phyloP scores from a whole-genome alignment of 2,797 vertebrate species.

The Dryobates pubescens region DNA sequence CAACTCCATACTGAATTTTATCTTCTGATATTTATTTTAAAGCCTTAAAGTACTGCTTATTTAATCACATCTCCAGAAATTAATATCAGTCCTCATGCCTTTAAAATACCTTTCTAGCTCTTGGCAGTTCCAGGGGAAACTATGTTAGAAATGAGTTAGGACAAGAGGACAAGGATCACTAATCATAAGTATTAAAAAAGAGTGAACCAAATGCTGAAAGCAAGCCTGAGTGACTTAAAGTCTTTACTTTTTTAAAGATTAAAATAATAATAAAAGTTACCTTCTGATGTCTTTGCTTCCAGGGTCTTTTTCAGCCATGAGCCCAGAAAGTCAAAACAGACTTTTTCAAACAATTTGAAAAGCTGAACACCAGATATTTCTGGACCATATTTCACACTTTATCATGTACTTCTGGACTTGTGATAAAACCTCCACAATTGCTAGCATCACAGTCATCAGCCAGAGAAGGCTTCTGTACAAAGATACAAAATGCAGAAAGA shows the following conservation, averaged over 20 bases:
- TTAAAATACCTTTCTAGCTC: not conserved
- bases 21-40: not conserved
- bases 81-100: not conserved
- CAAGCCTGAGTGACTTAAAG: not conserved
- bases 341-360: not conserved
- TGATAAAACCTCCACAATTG: not conserved
- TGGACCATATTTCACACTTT: not conserved
- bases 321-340: not conserved
- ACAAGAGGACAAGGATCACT: not conserved
- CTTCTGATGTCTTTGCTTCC: not conserved
- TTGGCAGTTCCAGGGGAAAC: not conserved
- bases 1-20: not conserved
- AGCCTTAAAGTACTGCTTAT: not conserved
- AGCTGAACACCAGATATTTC: not conserved
- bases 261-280: not conserved
- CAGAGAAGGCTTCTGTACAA: not conserved
- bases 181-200: not conserved
- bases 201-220: not conserved
- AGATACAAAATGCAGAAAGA: not conserved
- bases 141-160: not conserved
- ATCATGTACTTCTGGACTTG: not conserved
- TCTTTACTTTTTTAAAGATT: not conserved
- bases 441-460: not conserved
- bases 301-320: not conserved
- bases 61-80: not conserved